A percentile compares a stretch with the other conserved stretches of the same genome.
These are phyloP conservation scores for Delia radicum DNA, from an alignment of 1,140 invertebrate genomes.

Conservation along the genomic window DNA sequence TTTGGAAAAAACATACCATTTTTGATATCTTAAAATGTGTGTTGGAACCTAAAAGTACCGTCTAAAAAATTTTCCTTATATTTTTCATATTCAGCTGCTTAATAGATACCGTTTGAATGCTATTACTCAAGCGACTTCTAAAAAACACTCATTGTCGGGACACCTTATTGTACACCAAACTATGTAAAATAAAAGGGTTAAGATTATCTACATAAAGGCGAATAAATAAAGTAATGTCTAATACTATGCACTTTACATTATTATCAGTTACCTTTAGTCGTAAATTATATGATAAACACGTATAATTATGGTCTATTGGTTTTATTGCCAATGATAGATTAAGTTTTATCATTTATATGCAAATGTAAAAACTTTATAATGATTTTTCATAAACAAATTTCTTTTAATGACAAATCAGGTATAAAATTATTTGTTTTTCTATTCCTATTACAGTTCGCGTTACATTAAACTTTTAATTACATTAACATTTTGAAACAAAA, in stretches of 20 bases:
- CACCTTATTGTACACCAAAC: too few relatives aligned
- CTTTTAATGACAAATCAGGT: not conserved
- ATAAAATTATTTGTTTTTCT: not conserved
- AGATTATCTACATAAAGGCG: too few relatives aligned
- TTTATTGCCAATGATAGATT: not conserved
- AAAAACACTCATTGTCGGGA: too few relatives aligned
- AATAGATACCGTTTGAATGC: too few relatives aligned
- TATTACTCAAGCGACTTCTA: too few relatives aligned
- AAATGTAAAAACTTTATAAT: not conserved
- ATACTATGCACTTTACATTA: not conserved
- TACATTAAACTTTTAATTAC: not conserved
- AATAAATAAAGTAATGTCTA: too few relatives aligned
- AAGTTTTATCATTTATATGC: slow-evolving; percentile 5
- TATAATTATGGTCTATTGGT: not conserved
- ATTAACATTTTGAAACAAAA: not conserved
- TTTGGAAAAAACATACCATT: too few relatives aligned
- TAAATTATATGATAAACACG: not conserved
- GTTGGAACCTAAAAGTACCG: too few relatives aligned
- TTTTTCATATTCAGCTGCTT: too few relatives aligned
- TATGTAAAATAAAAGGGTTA: too few relatives aligned
- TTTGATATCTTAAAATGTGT: too few relatives aligned
- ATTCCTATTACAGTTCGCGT: not conserved
- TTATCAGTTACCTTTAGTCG: not conserved
- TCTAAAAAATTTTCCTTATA: too few relatives aligned
- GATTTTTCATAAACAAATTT: not conserved